A percentile compares a stretch with the other conserved stretches of the same genome.
These are phyloP conservation scores for Characodon lateralis DNA, from an alignment of 2,797 vertebrate genomes.

Conservation along the genomic window DNA sequence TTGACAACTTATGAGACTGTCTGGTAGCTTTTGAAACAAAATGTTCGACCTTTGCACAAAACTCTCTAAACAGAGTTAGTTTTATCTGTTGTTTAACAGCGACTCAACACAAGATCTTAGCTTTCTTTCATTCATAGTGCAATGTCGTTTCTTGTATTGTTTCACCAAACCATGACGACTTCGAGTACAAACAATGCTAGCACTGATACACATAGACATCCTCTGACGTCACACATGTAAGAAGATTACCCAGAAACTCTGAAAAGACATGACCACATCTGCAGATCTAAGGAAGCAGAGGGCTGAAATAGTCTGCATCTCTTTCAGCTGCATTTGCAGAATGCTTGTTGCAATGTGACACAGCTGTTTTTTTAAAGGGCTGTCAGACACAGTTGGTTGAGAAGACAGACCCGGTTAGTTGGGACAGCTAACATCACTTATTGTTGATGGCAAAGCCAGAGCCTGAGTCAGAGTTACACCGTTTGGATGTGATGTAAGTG, in stretches of 20 bases:
- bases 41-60: too few relatives aligned
- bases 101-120: too few relatives aligned
- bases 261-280: not conserved
- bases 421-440: conserved; percentile 14
- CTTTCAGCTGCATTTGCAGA: not conserved
- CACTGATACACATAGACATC: not conserved
- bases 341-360: conserved; percentile 4
- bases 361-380: not conserved
- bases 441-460: conserved; percentile 29
- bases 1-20: too few relatives aligned
- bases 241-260: conserved; percentile 1
- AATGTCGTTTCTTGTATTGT: not conserved
- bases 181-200: not conserved
- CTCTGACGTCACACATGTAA: not conserved
- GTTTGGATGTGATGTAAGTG: conserved; percentile 20
- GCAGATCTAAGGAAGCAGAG: not conserved
- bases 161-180: not conserved
- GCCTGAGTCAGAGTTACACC: conserved; percentile 6
- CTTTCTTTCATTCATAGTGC: not conserved
- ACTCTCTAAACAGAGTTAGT: too few relatives aligned
- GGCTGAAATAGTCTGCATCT: not conserved
- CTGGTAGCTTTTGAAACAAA: too few relatives aligned
- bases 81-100: too few relatives aligned
- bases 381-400: not conserved
- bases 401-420: conserved; percentile 12